A percentile compares a stretch with the other conserved stretches of the same genome.
phyloP scores from a whole-genome alignment of 2,888 invertebrate genomes.

The Muschampia plurimacula region DNA sequence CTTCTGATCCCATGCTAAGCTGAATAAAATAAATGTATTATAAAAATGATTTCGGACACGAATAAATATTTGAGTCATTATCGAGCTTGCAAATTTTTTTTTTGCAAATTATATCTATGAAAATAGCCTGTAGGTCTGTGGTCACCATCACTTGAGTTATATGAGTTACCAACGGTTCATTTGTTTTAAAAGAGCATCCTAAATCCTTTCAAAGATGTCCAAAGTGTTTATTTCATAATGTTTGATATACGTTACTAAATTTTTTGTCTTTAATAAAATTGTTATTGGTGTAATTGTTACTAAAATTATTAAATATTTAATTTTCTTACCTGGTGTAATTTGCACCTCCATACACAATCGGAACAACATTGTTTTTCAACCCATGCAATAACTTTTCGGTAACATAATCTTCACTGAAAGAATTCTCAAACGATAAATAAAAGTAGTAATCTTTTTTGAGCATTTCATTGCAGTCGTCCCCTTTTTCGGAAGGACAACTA shows the following conservation, averaged over 20 bases:
- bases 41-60: neutral
- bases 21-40: neutral
- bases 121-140: too few relatives aligned
- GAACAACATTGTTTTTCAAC: conserved; percentile 60
- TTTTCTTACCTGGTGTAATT: conserved; percentile 65
- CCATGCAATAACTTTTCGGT: conserved; percentile 67
- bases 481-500: conserved; percentile 50
- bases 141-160: too few relatives aligned
- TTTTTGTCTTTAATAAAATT: too few relatives aligned
- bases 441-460: conserved; percentile 61
- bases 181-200: too few relatives aligned
- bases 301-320: neutral
- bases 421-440: conserved; percentile 71
- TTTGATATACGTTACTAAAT: too few relatives aligned
- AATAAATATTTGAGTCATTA: too few relatives aligned
- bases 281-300: neutral
- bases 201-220: too few relatives aligned
- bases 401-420: conserved; percentile 64
- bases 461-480: conserved; percentile 54
- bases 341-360: conserved; percentile 69
- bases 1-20: too few relatives aligned
- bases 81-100: too few relatives aligned
- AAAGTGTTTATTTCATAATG: too few relatives aligned
- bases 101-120: too few relatives aligned
- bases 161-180: too few relatives aligned